phyloP scores from a whole-genome alignment of 2,113 vertebrate species.

The Upupa epops region DNA sequence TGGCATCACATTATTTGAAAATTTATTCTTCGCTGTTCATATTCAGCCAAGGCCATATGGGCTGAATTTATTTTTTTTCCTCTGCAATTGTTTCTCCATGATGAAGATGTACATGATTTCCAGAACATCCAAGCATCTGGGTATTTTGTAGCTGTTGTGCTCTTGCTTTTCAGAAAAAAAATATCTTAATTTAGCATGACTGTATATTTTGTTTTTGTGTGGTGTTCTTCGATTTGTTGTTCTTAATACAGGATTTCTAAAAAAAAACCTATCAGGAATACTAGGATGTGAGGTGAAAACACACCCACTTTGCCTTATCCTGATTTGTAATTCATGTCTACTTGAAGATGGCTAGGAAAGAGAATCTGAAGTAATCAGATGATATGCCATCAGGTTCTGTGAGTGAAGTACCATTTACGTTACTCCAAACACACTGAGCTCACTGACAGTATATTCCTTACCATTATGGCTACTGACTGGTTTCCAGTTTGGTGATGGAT shows the following conservation, averaged over 20 bases:
- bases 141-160: neutral
- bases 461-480: neutral
- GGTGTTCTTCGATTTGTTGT: fast-evolving
- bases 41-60: neutral
- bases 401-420: neutral
- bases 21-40: neutral
- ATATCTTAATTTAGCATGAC: neutral
- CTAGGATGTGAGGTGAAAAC: neutral
- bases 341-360: neutral
- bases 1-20: neutral
- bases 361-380: neutral
- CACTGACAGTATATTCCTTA: neutral
- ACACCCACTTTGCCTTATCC: neutral
- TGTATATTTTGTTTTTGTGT: neutral
- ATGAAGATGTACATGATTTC: neutral
- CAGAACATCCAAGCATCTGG: neutral
- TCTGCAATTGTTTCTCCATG: neutral
- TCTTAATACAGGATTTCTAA: neutral
- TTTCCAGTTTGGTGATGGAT: neutral
- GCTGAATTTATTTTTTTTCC: neutral
- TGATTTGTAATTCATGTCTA: neutral
- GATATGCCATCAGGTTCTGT: neutral
- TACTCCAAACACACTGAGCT: fast-evolving
- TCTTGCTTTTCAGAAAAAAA: neutral
- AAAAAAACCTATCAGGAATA: neutral